Conservation (phyloP, 2,113 vertebrate genomes). For the Xenopus tropicalis region DNA sequence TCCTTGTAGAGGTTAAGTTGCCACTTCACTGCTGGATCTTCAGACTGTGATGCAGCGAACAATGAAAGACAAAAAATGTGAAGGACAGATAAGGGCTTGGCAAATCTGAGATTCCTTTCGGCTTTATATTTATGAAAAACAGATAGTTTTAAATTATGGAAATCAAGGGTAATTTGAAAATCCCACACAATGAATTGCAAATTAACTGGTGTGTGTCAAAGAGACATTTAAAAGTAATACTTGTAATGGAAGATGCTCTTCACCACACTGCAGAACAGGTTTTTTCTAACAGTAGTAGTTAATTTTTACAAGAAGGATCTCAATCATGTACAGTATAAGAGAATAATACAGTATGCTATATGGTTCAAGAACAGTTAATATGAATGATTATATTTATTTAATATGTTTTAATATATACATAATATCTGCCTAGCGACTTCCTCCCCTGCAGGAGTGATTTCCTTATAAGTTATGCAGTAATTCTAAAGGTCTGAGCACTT, state of each 20-base stretch:
- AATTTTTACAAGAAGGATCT: too few relatives aligned
- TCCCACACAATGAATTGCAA: constrained; percentile 2
- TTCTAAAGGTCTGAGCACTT: too few relatives aligned
- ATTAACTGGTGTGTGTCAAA: constrained; percentile 41
- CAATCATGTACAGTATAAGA: too few relatives aligned
- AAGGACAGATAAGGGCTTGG: constrained; percentile 1
- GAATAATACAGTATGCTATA: too few relatives aligned
- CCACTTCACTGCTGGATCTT: constrained; percentile 95
- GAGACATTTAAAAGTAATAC: constrained; percentile 21
- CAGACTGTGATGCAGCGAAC: constrained; percentile 70
- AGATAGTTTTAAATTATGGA: constrained; percentile 24
- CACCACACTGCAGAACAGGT: neutral
- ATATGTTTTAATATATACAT: too few relatives aligned
- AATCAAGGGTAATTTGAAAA: constrained; percentile 30
- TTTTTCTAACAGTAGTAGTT: too few relatives aligned
- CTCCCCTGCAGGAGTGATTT: too few relatives aligned
- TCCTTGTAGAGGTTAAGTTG: constrained; percentile 95
- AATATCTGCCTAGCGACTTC: too few relatives aligned
- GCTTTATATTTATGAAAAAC: constrained; percentile 8
- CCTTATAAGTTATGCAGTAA: too few relatives aligned
- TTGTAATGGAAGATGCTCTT: neutral
- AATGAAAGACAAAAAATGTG: constrained; percentile 8
- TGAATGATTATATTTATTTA: too few relatives aligned
- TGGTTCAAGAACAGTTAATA: too few relatives aligned
- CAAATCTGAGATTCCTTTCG: neutral